Conservation (phyloP, 2,888 invertebrate species). For the Xylota sylvarum region DNA sequence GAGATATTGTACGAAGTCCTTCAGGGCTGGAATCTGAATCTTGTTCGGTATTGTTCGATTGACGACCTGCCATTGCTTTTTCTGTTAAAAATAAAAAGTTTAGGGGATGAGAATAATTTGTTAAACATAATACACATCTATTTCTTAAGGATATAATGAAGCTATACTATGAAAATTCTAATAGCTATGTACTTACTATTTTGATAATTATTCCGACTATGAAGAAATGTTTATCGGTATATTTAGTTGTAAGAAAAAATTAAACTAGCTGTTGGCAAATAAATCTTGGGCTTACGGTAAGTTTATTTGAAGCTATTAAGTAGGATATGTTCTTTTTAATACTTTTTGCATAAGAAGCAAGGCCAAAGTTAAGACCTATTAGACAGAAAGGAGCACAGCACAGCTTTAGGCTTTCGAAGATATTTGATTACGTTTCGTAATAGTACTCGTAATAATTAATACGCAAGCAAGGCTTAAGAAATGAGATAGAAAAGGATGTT, state of each 20-base stretch:
- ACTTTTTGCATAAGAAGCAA: too few species aligned
- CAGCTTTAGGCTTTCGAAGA: too few species aligned
- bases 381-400: too few species aligned
- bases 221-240: neutral
- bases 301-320: too few species aligned
- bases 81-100: slow-evolving; percentile 84
- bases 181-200: slow-evolving; percentile 57
- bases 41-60: slow-evolving; percentile 86
- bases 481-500: too few species aligned
- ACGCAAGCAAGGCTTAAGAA: too few species aligned
- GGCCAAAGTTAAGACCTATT: too few species aligned
- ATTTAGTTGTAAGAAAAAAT: slow-evolving; percentile 1
- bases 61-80: slow-evolving; percentile 91
- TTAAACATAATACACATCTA: neutral
- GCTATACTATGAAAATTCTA: slow-evolving; percentile 7
- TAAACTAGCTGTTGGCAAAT: slow-evolving; percentile 7
- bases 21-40: slow-evolving; percentile 83
- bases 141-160: neutral
- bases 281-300: neutral
- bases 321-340: too few species aligned
- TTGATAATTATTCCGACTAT: slow-evolving; percentile 34
- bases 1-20: slow-evolving; percentile 88
- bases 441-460: too few species aligned
- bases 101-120: slow-evolving; percentile 44
- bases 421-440: too few species aligned